Conservation (phyloP, 2,113 vertebrate genomes). For the Carassius auratus region DNA sequence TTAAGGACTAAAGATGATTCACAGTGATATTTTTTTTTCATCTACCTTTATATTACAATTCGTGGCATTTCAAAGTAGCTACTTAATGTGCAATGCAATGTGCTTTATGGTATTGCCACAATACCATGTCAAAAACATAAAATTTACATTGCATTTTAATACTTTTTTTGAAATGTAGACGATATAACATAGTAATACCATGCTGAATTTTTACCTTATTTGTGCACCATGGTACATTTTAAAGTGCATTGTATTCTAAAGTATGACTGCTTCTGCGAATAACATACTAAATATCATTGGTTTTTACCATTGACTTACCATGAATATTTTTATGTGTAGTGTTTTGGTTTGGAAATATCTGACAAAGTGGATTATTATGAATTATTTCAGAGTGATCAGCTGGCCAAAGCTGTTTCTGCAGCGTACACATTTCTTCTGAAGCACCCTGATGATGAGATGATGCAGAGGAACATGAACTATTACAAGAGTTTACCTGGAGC, state of each 20-base stretch:
- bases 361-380: not conserved
- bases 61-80: not conserved
- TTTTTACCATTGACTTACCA: too few species aligned
- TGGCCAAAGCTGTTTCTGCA: slow-evolving; percentile 94
- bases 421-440: slow-evolving; percentile 95
- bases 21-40: not conserved
- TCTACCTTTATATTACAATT: not conserved
- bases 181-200: too few species aligned
- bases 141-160: too few species aligned
- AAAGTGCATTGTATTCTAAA: too few species aligned
- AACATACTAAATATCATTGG: too few species aligned
- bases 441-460: slow-evolving; percentile 97
- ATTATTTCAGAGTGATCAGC: slow-evolving; percentile 82
- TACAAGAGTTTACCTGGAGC: slow-evolving; percentile 93
- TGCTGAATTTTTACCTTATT: too few species aligned
- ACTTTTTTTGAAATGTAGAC: too few species aligned
- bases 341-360: not conserved
- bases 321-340: not conserved
- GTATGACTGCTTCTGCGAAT: too few species aligned
- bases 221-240: too few species aligned
- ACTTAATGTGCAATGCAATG: not conserved
- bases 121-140: not conserved
- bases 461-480: slow-evolving; percentile 98
- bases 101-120: not conserved
- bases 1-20: not conserved